Percentiles rank a stretch among this genome's conserved stretches.
Conservation (phyloP, 2,888 invertebrate genomes). For the Strigamia transsilvanica region DNA sequence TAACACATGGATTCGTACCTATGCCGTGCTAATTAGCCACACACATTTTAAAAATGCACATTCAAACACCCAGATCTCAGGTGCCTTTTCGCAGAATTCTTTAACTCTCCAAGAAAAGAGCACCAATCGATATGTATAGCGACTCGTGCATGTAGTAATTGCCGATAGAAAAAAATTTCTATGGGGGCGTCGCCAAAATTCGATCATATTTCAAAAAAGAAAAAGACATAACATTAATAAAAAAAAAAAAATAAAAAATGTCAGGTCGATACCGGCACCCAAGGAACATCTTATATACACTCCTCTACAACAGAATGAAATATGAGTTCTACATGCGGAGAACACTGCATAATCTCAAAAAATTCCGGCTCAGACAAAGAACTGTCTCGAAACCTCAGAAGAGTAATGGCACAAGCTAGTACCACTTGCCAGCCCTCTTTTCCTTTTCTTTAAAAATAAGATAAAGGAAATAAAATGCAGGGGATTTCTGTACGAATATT, state of each 20-base stretch:
- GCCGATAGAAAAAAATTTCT: neutral
- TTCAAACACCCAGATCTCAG: neutral
- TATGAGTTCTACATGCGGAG: constrained; percentile 10
- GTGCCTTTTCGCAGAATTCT: neutral
- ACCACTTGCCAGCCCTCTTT: neutral
- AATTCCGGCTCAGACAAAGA: constrained; percentile 12
- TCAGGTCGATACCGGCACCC: neutral
- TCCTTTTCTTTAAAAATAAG: neutral
- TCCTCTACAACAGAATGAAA: neutral
- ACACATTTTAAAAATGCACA: neutral
- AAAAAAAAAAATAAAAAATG: constrained; percentile 2
- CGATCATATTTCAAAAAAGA: constrained; percentile 14
- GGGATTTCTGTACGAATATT: neutral
- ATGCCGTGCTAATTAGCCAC: neutral
- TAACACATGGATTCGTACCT: neutral
- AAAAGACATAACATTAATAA: neutral
- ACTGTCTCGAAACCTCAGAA: constrained; percentile 26
- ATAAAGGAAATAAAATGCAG: neutral
- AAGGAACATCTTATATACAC: neutral
- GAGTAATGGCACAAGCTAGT: neutral
- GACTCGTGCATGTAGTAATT: neutral
- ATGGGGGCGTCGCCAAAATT: neutral
- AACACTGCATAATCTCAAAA: constrained; percentile 18
- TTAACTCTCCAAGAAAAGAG: neutral
- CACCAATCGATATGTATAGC: neutral